Conservation (phyloP, 1,140 invertebrate species). For the Atta cephalotes region DNA sequence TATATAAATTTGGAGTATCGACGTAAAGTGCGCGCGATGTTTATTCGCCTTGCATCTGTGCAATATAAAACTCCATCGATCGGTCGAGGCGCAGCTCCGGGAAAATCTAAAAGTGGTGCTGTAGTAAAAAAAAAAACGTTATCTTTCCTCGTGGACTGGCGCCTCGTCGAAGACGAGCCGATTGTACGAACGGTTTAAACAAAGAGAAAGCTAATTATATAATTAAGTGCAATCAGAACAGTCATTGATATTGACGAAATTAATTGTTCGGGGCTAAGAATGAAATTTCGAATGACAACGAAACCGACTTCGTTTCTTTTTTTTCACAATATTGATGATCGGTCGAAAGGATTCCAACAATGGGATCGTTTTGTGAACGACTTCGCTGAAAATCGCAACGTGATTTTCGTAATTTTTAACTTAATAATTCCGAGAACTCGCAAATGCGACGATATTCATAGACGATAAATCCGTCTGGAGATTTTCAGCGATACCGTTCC, state of each 20-base stretch:
- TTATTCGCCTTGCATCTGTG: conserved; percentile 58
- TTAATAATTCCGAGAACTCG: neutral
- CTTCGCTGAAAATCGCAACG: neutral
- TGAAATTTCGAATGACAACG: conserved; percentile 52
- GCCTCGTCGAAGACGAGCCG: conserved; percentile 35
- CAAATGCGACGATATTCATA: neutral
- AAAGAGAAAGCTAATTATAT: conserved; percentile 25
- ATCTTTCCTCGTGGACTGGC: conserved; percentile 67
- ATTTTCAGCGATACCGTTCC: conserved; percentile 39
- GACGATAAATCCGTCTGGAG: neutral
- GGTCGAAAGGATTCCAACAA: conserved; percentile 41
- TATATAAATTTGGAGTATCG: conserved; percentile 41
- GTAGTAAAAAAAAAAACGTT: conserved; percentile 71
- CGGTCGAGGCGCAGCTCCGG: conserved; percentile 57
- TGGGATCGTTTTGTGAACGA: conserved; percentile 44
- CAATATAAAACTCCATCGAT: conserved; percentile 47
- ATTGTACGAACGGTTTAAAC: conserved; percentile 20
- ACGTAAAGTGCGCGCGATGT: conserved; percentile 58
- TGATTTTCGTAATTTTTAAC: neutral
- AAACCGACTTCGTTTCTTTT: conserved; percentile 49
- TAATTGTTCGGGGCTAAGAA: conserved; percentile 39
- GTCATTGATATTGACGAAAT: conserved; percentile 37
- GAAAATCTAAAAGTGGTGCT: conserved; percentile 77
- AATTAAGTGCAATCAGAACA: conserved; percentile 45
- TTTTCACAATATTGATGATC: conserved; percentile 29